Evolutionary conservation across 2,113 vertebrate genomes (phyloP), one percentile per base, ranked within the genome.

Genomic region (Dromas ardeola): DNA sequence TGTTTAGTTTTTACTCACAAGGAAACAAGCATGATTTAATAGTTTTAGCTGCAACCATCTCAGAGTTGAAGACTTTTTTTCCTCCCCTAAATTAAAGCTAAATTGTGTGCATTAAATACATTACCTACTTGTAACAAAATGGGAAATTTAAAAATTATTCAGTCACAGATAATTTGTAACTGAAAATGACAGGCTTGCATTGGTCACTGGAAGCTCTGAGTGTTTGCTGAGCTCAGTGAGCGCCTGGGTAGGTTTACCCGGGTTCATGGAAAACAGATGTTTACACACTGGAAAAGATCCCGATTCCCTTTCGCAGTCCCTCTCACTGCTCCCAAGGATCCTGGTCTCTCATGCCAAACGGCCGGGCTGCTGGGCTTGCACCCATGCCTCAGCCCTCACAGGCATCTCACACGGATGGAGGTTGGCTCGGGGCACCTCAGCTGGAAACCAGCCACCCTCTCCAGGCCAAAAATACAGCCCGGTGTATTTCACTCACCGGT

Each of bases 211-310:
- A 76, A 26, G 2, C n/a, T 56, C 66, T 34, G 78, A 15, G 56
- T 14, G 38, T 55, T 91, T 71, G 65, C 72, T 23, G 59, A 86
- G 55, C 58, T 56, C 52, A 59, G 67, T 13, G 18, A 66, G 63
- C 0, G 0, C 34, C 72, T 0, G 1, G 43, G 30, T 40, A 59
- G 61, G 65, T 42, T 78, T 10, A 62, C 19, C 5, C 5, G 1
- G 59, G 34, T 21, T 58, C 72, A 61, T 1, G 2, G 62, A 16
- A 38, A 83, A 67, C 27, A 82, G 29, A 49, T 1, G 2, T 49
- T 74, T 40, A 45, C 38, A 49, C 2, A 1, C 36, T 12, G 7
- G 49, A 42, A 73, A 66, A 63, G 23, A 84, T 13, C 52, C 52
- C 7, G 3, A 4, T 38, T 78, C 53, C 76, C 25, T 49, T 70